Base-by-base conservation (phyloP, 2,888 invertebrate species). In the Diarsia brunnea region DNA sequence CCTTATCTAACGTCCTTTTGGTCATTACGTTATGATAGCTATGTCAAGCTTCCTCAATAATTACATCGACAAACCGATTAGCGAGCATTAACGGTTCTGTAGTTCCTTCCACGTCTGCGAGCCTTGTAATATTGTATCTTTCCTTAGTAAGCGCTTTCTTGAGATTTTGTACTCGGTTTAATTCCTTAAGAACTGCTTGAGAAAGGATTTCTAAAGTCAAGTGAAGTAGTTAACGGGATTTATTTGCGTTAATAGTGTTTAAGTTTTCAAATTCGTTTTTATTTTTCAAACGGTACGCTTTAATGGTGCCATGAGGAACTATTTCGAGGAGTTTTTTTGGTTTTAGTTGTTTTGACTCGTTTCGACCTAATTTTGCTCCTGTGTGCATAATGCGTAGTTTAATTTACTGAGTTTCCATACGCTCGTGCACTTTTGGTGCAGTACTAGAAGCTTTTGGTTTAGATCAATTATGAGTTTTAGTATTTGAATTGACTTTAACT, bases 181-280 rank as follows among this genome's bases (percentile, higher is more conserved):
- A 60, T 63, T 75, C 43, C 16, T 38, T 70, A 60, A 69, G 47
- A 79, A 61, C 69, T 68, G 1, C 31, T 1, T n/a, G n/a, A 68
- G 67, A 80, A 80, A 84, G 55, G 73, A 81, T 83, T 84, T 74
- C 45, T 73, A 53, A 72, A 84, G 69, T 69, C 67, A 51, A 73
- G 75, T 79, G 16, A 58, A 74, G 81, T 69, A 78, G 64, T 81
- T 81, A 72, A n/a, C 21, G 12, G 63, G 69, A 84, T 84, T 81
- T 84, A 84, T 72, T 70, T 64, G 67, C 60, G 67, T 75, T 84
- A 72, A 72, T 84, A 84, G 78, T 58, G 81, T 75, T 72, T 31
- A 74, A 81, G 66, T 81, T 74, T 64, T 53, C 7, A 72, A 38
- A 16, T 53, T 70, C 45, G 11, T 69, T 81, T 84, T 80, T 75